Evolutionary conservation across 2,113 vertebrate species (phyloP).

Genomic region (Emydocephalus ijimae): DNA sequence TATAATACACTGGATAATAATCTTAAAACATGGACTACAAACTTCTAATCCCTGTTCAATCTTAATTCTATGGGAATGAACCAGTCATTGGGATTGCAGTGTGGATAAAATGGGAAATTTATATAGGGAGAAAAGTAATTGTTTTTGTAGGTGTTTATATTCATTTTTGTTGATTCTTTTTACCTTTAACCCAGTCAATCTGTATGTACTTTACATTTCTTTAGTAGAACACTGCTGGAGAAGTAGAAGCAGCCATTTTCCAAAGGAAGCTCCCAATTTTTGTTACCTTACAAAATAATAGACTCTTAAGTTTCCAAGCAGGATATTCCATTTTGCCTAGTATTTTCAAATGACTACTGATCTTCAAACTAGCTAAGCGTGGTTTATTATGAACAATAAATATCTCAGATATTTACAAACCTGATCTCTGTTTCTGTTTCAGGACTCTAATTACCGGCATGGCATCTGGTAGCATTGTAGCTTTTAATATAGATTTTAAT

Average conservation of each 20-base stretch:
- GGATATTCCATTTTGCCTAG: background rate
- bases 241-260: background rate
- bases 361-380: background rate
- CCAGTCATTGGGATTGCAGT: background rate
- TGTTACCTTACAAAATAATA: background rate
- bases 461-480: constrained; percentile 97
- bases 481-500: constrained; percentile 99
- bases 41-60: background rate
- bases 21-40: background rate
- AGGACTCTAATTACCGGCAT: constrained; percentile 98
- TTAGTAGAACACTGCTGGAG: background rate
- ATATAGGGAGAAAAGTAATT: background rate
- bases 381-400: constrained; percentile 4
- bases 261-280: background rate
- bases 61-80: background rate
- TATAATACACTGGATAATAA: background rate
- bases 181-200: background rate
- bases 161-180: background rate
- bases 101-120: background rate
- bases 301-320: background rate
- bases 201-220: background rate
- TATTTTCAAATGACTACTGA: background rate
- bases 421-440: constrained; percentile 44
- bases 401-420: background rate
- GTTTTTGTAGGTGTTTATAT: background rate